Evolutionary conservation across 2,888 invertebrate genomes (phyloP).

Genomic region (Volucella zonaria): DNA sequence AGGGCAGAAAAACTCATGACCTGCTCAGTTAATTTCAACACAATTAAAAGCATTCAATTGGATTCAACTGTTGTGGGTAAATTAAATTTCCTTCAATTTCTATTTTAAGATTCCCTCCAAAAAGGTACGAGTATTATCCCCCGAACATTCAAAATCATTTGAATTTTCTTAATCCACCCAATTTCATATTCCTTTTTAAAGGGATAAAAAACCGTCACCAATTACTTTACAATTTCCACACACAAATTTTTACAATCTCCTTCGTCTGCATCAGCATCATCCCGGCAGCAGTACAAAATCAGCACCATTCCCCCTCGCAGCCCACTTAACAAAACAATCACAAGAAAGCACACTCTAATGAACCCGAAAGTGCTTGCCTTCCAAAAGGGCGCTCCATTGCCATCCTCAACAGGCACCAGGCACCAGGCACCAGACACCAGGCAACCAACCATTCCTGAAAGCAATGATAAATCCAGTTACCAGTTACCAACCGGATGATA

Average conservation of each 20-base stretch:
- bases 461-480: slow-evolving; percentile 72
- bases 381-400: slow-evolving; percentile 14
- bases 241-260: slow-evolving; percentile 23
- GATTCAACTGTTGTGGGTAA: no score
- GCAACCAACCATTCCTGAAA: slow-evolving; percentile 29
- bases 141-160: slow-evolving; percentile 24
- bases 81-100: neutral
- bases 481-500: slow-evolving; percentile 71
- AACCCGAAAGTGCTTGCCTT: slow-evolving; percentile 59
- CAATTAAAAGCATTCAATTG: no score
- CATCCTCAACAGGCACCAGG: neutral
- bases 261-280: neutral
- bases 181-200: slow-evolving; percentile 46
- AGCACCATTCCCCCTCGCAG: neutral
- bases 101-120: neutral
- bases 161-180: slow-evolving; percentile 34
- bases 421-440: neutral
- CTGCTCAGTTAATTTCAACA: no score
- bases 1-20: no score
- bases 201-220: slow-evolving; percentile 52
- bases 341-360: slow-evolving; percentile 68
- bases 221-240: slow-evolving; percentile 51
- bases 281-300: no score
- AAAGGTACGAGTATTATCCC: slow-evolving; percentile 34
- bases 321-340: slow-evolving; percentile 62